Percentiles rank a stretch among this genome's conserved stretches.
Evolutionary conservation across 2,113 vertebrate species (phyloP).

Genomic region (Toxotes jaculatrix): DNA sequence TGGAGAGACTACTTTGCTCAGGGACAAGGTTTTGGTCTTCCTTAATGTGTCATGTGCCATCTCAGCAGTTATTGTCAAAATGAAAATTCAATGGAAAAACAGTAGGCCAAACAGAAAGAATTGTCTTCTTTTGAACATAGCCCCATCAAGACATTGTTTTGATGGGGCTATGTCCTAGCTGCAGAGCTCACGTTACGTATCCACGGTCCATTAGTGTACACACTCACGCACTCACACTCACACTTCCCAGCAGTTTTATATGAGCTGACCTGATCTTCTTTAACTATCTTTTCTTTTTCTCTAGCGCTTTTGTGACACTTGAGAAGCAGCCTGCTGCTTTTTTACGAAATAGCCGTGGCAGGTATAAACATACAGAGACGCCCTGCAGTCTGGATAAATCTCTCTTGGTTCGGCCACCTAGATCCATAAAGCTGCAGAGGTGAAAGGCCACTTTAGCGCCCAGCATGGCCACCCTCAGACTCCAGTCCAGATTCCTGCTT

Average conservation of each 20-base stretch:
- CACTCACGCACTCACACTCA: neutral
- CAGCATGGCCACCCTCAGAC: slow-evolving; percentile 57
- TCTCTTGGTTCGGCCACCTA: slow-evolving; percentile 17
- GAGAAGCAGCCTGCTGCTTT: slow-evolving; percentile 60
- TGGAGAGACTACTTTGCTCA: neutral
- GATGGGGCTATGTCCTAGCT: neutral
- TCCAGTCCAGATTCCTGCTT: slow-evolving; percentile 71
- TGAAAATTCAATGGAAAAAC: neutral
- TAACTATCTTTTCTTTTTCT: slow-evolving; percentile 26
- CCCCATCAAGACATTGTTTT: neutral
- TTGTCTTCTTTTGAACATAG: neutral
- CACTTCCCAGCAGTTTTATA: slow-evolving; percentile 4
- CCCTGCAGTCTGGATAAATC: slow-evolving; percentile 64
- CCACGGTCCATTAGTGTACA: neutral
- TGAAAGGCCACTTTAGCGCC: slow-evolving; percentile 54
- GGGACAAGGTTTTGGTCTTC: neutral
- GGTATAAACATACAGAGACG: slow-evolving; percentile 32
- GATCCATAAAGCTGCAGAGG: slow-evolving; percentile 45
- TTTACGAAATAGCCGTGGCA: slow-evolving; percentile 44
- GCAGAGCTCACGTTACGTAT: neutral
- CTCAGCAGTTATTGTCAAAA: neutral
- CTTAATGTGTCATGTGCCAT: neutral
- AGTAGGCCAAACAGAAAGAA: neutral
- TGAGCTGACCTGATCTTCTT: slow-evolving; percentile 11
- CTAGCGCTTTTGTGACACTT: slow-evolving; percentile 36